These are phyloP conservation scores for Parochlus steinenii DNA, from an alignment of 2,888 invertebrate species.

Conservation along the genomic window DNA sequence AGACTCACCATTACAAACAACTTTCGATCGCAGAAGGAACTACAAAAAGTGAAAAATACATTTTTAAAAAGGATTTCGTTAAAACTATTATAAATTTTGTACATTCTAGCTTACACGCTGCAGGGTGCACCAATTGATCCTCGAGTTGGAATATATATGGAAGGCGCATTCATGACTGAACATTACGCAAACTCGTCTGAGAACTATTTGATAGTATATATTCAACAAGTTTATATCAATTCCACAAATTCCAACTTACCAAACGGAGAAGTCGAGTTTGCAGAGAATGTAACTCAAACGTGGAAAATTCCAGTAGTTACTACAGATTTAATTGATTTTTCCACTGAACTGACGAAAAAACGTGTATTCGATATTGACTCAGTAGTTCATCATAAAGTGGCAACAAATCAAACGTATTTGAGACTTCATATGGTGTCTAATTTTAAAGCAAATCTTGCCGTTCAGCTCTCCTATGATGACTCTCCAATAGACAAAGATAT, in stretches of 20 bases:
- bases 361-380: slow-evolving; percentile 20
- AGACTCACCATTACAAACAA: slow-evolving; percentile 40
- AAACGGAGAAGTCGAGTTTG: slow-evolving; percentile 17
- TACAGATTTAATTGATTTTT: slow-evolving; percentile 24
- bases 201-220: slow-evolving; percentile 32
- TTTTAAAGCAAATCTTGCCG: slow-evolving; percentile 25
- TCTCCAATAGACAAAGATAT: slow-evolving; percentile 43
- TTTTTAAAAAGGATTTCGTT: not conserved
- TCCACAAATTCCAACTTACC: slow-evolving; percentile 14
- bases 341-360: slow-evolving; percentile 31
- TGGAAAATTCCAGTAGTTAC: slow-evolving; percentile 27
- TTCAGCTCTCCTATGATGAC: slow-evolving; percentile 42
- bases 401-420: slow-evolving; percentile 17
- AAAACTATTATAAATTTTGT: slow-evolving; percentile 22
- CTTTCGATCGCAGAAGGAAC: slow-evolving; percentile 39
- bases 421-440: slow-evolving; percentile 22
- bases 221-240: slow-evolving; percentile 24
- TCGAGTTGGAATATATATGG: slow-evolving; percentile 36
- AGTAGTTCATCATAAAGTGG: not conserved
- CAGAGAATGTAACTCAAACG: slow-evolving; percentile 14
- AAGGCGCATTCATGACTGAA: slow-evolving; percentile 41
- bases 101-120: slow-evolving; percentile 15
- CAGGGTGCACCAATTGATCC: slow-evolving; percentile 23
- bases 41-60: slow-evolving; percentile 27
- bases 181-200: slow-evolving; percentile 34